Evolutionary conservation across 2,113 vertebrate species (phyloP), one percentile per base, ranked within the genome.

Genomic region (Grammomys dolichurus): DNA sequence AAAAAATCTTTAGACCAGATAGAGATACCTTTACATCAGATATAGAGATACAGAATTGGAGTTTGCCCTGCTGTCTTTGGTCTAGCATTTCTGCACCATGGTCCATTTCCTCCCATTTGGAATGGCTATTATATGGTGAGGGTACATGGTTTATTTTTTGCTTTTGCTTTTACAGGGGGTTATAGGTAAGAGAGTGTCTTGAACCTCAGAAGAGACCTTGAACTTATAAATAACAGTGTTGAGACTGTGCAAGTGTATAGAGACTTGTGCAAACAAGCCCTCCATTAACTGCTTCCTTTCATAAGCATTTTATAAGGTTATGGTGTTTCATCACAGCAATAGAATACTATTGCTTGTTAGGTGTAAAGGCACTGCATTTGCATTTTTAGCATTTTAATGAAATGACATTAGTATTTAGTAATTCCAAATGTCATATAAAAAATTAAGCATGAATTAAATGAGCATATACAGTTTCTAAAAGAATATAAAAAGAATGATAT

Each of bases 401-500:
- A 93, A 93, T 95, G 2, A 2, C 65, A 80, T 75, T 91, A 75
- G 78, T 69, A 54, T 2, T 73, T 24, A 85, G 51, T 91, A 91
- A 67, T 26, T 67, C n/a, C 36, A 94, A 24, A 33, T 90, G 51
- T 2, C 31, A 89, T 43, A 75, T 24, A 67, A 72, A 73, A 78
- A 19, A 84, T 91, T 96, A 87, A 84, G 72, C 46, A 63, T 60
- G 46, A 58, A 31, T 93, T 72, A 72, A 93, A 76, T 75, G 16
- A 28, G 40, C 77, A 77, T n/a, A 7, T 72, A 22, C 63, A 90
- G 82, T 20, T 40, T 84, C 67, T 70, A 87, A 75, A 76, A 94
- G 26, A 46, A 87, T 70, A 63, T 70, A 76, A 69, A 81, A 63
- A 76, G 17, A 46, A 46, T 43, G 65, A 85, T 24, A 85, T 65